Base-by-base conservation (phyloP, 2,888 invertebrate genomes). In the Perizoma affinitatum region DNA sequence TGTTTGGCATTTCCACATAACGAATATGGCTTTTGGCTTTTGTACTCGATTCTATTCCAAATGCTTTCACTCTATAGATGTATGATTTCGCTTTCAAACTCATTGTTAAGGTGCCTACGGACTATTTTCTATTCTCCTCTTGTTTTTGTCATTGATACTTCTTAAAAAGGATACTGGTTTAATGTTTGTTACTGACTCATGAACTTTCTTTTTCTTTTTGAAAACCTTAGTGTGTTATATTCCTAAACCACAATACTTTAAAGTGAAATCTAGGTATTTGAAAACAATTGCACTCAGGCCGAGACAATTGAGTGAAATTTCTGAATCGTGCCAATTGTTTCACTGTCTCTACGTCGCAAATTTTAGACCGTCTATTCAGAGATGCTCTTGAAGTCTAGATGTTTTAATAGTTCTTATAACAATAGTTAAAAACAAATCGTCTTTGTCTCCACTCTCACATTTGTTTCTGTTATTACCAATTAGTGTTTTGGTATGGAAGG, bases 261-360 rank as follows among this genome's bases (percentile, higher is more conserved):
- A 58, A 55, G 53, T 66, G 57, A 62, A 64, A 68, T 68, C 61
- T 58, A 60, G 59, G 41, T 38, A 60, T 45, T 49, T 55, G 48
- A 54, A 62, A 53, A 66, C 62, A 57, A 64, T 62, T 66, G 54
- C 60, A 52, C 56, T 47, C 44, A 52, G 64, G 59, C 59, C 46
- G 57, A 60, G 65, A 58, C 63, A 67, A 61, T 61, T 58, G 64
- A 67, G 64, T 60, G 63, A 66, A 66, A 65, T 65, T 64, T 62
- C 44, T 61, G 54, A 66, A 63, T 67, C 61, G 58, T 69, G 66
- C 68, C 69, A 66, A 65, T 62, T 65, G 65, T 67, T 60, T 56
- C 52, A 61, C 49, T 58, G 60, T 56, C 49, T 65, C 46, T 58
- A 63, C 65, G 63, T 65, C 61, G 50, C 59, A 38, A 54, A 44